A percentile compares a stretch with the other conserved stretches of the same genome.
These are phyloP conservation scores for Argentina silus DNA, from an alignment of 2,797 vertebrate genomes.

Conservation along the genomic window DNA sequence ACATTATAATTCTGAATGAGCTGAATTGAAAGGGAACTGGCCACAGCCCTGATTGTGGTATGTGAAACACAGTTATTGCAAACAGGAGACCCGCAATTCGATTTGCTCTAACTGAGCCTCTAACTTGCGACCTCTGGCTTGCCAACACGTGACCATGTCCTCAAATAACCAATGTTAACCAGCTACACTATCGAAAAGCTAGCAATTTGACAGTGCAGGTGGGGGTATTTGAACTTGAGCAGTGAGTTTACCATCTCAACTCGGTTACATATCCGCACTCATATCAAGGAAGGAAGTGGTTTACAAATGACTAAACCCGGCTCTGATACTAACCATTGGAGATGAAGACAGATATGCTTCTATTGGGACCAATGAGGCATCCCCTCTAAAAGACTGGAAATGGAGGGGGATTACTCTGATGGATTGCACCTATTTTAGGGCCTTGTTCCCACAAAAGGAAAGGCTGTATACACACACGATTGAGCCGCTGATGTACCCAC, in stretches of 20 bases:
- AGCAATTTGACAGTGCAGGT: no score
- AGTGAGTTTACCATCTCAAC: neutral
- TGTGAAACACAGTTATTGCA: no score
- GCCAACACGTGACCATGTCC: no score
- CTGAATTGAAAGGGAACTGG: no score
- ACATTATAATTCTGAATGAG: no score
- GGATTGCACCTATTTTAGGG: slow-evolving; percentile 70
- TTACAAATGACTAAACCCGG: neutral
- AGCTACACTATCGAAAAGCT: neutral
- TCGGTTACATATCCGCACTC: neutral
- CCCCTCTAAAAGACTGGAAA: slow-evolving; percentile 44
- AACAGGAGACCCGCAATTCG: no score
- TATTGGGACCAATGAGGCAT: slow-evolving; percentile 41
- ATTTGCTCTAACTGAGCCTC: no score
- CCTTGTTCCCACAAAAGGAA: slow-evolving; percentile 53
- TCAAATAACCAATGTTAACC: no score
- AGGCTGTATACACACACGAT: slow-evolving; percentile 55
- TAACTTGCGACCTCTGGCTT: no score
- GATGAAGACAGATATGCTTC: slow-evolving; percentile 45
- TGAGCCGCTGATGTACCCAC: slow-evolving; percentile 51
- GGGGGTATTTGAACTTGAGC: neutral
- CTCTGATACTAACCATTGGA: neutral
- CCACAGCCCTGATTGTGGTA: no score
- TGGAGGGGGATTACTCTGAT: slow-evolving; percentile 63
- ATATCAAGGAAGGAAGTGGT: neutral